Conservation (phyloP, 2,888 invertebrate genomes). For the Clistopyga incitator region DNA sequence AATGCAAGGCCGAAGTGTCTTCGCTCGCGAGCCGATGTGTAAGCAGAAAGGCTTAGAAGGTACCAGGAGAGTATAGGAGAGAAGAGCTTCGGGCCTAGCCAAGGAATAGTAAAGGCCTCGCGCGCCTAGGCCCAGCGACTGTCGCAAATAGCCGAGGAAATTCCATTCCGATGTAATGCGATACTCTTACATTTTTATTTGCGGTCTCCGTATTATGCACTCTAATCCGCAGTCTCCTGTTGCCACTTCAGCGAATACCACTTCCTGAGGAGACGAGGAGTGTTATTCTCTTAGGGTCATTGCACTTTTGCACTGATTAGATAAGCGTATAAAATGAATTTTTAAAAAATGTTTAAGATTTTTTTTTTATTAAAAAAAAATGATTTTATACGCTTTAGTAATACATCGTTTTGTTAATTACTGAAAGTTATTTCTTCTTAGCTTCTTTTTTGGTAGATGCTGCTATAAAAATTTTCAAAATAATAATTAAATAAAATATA, state of each 20-base stretch:
- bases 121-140: not conserved
- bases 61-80: conserved; percentile 63
- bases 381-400: not conserved
- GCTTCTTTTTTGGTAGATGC: too few species aligned
- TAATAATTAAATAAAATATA: too few species aligned
- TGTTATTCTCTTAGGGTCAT: not conserved
- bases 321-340: too few species aligned
- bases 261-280: not conserved
- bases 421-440: too few species aligned
- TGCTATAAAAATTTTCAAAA: too few species aligned
- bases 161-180: not conserved
- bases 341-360: too few species aligned
- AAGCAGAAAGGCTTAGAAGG: conserved; percentile 62
- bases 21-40: conserved; percentile 62
- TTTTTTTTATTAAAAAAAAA: not conserved
- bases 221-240: conserved; percentile 52
- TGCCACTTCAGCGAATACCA: conserved; percentile 8
- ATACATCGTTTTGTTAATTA: too few species aligned
- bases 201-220: not conserved
- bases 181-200: not conserved
- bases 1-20: conserved; percentile 37
- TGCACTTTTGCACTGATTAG: not conserved
- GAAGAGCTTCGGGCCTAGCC: conserved; percentile 9
- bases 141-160: conserved; percentile 4
- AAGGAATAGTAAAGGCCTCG: conserved; percentile 47